Percentiles rank a stretch among this genome's conserved stretches.
Evolutionary conservation across 2,797 vertebrate species (phyloP).

Genomic region (Muscicapa comitata): DNA sequence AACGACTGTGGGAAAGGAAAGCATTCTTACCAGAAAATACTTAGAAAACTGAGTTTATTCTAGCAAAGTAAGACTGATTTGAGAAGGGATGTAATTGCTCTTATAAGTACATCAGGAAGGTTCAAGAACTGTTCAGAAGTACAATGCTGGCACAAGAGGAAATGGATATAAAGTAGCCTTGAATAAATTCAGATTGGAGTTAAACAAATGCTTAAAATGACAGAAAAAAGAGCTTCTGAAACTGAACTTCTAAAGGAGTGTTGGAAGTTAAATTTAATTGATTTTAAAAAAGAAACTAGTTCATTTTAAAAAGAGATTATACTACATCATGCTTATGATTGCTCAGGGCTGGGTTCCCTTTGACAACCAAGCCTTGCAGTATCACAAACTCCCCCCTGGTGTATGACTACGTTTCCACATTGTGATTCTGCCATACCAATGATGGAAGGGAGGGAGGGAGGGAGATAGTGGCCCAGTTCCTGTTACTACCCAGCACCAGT

Average conservation of each 20-base stretch:
- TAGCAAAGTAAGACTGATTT: neutral
- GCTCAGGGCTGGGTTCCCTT: neutral
- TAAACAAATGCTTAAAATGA: neutral
- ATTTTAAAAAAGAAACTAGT: neutral
- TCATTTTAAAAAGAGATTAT: neutral
- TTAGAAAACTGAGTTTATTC: neutral
- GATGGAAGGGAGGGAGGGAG: accelerated
- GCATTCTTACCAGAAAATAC: neutral
- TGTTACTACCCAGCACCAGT: too few species aligned
- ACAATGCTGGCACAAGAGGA: neutral
- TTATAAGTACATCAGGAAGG: neutral
- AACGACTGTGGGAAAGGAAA: neutral
- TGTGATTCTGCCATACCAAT: neutral
- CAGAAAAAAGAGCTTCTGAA: neutral
- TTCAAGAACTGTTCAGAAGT: neutral
- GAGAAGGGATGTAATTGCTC: neutral
- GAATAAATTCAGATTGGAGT: neutral
- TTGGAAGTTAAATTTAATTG: neutral
- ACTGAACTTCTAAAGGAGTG: neutral
- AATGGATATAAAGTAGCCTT: neutral
- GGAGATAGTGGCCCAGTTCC: neutral
- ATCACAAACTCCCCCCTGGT: neutral
- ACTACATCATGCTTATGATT: neutral
- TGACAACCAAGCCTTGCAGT: neutral
- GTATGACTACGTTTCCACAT: neutral